Evolutionary conservation across 2,888 invertebrate genomes (phyloP).

Genomic region (Pherbina coryleti): DNA sequence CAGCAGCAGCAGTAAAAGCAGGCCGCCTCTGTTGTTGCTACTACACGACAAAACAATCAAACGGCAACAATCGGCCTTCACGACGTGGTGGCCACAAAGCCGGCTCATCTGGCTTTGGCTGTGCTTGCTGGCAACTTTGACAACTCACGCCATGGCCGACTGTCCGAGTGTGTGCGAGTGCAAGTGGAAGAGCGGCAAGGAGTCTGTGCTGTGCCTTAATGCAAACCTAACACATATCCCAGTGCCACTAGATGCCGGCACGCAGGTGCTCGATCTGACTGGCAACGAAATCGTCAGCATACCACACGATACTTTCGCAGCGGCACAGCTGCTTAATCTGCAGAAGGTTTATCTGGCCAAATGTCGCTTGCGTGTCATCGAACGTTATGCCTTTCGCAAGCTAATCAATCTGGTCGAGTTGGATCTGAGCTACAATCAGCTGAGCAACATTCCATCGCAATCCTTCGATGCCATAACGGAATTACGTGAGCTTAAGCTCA

Average conservation of each 20-base stretch:
- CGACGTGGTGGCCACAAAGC: too few relatives aligned
- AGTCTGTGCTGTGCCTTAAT: conserved; percentile 84
- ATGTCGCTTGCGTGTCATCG: conserved; percentile 78
- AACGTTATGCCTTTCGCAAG: conserved; percentile 81
- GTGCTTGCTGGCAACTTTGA: conserved; percentile 55
- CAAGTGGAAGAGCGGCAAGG: conserved; percentile 91
- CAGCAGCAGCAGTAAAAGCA: neutral
- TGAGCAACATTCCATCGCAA: conserved; percentile 79
- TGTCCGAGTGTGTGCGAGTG: conserved; percentile 86
- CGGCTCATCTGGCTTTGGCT: conserved; percentile 53
- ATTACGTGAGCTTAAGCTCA: conserved; percentile 80
- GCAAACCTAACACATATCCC: conserved; percentile 83
- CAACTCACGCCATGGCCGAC: conserved; percentile 70
- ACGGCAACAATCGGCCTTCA: too few relatives aligned
- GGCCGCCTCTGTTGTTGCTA: conserved; percentile 53
- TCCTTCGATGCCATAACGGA: conserved; percentile 81
- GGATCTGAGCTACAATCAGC: conserved; percentile 81
- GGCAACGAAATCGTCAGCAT: conserved; percentile 79
- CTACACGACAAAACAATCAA: neutral
- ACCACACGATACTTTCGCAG: conserved; percentile 80
- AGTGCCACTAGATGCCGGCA: conserved; percentile 80
- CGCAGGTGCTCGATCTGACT: conserved; percentile 83
- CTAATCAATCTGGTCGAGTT: conserved; percentile 86
- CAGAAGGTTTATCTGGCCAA: conserved; percentile 83
- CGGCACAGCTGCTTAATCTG: conserved; percentile 81